Conservation (phyloP, 2,797 vertebrate genomes). For the Alexandromys oeconomus region DNA sequence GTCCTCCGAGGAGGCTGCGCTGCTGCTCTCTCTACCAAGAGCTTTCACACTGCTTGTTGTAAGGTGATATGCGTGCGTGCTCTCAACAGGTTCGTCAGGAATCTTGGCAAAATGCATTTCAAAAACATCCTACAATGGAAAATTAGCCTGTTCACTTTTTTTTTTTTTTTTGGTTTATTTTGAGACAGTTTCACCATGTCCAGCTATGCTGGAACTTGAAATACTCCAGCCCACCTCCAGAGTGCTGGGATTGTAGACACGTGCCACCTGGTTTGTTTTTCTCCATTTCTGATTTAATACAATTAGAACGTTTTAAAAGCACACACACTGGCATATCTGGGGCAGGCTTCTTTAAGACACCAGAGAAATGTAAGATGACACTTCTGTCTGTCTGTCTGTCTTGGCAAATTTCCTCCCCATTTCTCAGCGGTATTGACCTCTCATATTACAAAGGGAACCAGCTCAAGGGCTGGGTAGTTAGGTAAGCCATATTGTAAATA, state of each 20-base stretch:
- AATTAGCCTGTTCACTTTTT: slow-evolving; percentile 17
- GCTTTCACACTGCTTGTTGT: slow-evolving; percentile 51
- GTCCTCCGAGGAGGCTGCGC: slow-evolving; percentile 86
- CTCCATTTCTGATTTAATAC: slow-evolving; percentile 41
- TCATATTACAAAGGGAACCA: background rate
- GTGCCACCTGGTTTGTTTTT: background rate
- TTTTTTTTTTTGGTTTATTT: background rate
- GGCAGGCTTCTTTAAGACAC: slow-evolving; percentile 19
- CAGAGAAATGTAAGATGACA: background rate
- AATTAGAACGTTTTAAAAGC: slow-evolving; percentile 12
- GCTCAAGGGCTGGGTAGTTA: background rate
- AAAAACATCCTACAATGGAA: slow-evolving; percentile 93
- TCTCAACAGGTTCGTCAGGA: slow-evolving; percentile 87
- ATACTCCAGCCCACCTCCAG: background rate
- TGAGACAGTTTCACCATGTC: background rate
- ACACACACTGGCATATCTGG: slow-evolving; percentile 4
- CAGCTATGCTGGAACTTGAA: background rate
- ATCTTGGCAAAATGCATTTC: slow-evolving; percentile 93
- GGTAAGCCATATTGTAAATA: no score
- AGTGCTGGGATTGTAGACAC: background rate
- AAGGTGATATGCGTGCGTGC: slow-evolving; percentile 54
- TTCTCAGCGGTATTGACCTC: background rate
- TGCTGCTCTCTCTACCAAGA: slow-evolving; percentile 84
- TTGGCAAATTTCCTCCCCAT: background rate
- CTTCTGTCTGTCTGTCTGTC: background rate